Evolutionary conservation across 2,888 invertebrate species (phyloP), one percentile per base, ranked within the genome.

Genomic region (Prenolepis imparis): DNA sequence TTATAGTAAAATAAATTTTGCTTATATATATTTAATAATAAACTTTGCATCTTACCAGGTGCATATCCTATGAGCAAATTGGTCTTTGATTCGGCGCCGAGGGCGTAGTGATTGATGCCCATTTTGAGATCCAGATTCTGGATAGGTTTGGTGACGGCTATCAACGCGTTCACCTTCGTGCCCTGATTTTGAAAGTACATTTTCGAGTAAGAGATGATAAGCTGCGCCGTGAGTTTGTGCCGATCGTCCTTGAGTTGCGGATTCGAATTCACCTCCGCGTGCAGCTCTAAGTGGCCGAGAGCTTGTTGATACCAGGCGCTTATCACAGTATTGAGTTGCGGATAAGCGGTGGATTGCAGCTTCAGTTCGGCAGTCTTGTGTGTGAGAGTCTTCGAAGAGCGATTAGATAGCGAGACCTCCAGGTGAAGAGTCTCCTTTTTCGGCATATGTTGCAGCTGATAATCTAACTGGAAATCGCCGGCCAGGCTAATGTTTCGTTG

Each of bases 311-410:
- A 95, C 88, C 93, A 92, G 0, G 93, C 91, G n/a, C 86, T 90
- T 64, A 94, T 89, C 3, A 93, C 90, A 0, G 92, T 91, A 80
- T 95, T 94, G 5, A 95, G 96, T 57, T 96, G 96, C 0, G 97
- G 97, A 95, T 98, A 98, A 0, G 98, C 97, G 0, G 97, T 96
- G 15, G 97, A 67, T 83, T 96, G 96, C 89, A 98, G 95, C 63
- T 96, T 96, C 72, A 97, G 93, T 82, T 96, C 96, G 0, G 97
- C 97, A 64, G 96, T 96, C 88, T 96, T 93, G 87, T 96, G 96
- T 9, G 96, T 96, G 75, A 96, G 93, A 28, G 95, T 96, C 39
- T 96, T 96, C 5, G 96, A 94, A 0, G 96, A 95, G 70, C 96
- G 96, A 91, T 97, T 96, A 15, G 95, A 96, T 93, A 82, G 94